A percentile compares a stretch with the other conserved stretches of the same genome.
Conservation (phyloP, 1,140 invertebrate species). For the Anoplophora glabripennis region DNA sequence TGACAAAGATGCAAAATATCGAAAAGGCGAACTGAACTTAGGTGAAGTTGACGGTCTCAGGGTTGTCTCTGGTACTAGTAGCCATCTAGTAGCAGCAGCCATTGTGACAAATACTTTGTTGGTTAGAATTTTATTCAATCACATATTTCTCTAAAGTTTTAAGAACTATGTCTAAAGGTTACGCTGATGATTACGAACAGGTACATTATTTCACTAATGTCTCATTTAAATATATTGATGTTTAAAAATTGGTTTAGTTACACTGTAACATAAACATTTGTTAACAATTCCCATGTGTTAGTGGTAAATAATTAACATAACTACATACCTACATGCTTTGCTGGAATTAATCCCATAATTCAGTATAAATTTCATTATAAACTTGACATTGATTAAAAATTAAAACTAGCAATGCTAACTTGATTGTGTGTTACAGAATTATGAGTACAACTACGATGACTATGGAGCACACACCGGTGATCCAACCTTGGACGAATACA, state of each 20-base stretch:
- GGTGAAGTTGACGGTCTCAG: too few species aligned
- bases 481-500: constrained; percentile 71
- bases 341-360: constrained; percentile 41
- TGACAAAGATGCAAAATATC: too few species aligned
- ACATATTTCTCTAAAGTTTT: too few species aligned
- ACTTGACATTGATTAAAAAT: background rate
- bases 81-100: background rate
- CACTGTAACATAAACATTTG: too few species aligned
- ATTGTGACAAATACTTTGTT: too few species aligned
- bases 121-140: too few species aligned
- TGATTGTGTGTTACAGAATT: constrained; percentile 6
- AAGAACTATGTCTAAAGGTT: constrained; percentile 4
- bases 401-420: background rate
- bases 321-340: constrained; percentile 43
- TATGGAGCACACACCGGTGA: constrained; percentile 67
- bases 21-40: too few species aligned
- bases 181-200: constrained; percentile 22
- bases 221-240: background rate
- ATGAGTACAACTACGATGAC: constrained; percentile 57
- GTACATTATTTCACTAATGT: constrained; percentile 2
- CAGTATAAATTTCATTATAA: constrained; percentile 5
- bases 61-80: too few species aligned
- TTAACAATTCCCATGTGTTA: too few species aligned
- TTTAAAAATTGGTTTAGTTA: background rate
- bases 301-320: constrained; percentile 2